Percentiles rank a stretch among this genome's conserved stretches.
phyloP scores from a whole-genome alignment of 2,888 invertebrate species.

The Tenthredo amoena region DNA sequence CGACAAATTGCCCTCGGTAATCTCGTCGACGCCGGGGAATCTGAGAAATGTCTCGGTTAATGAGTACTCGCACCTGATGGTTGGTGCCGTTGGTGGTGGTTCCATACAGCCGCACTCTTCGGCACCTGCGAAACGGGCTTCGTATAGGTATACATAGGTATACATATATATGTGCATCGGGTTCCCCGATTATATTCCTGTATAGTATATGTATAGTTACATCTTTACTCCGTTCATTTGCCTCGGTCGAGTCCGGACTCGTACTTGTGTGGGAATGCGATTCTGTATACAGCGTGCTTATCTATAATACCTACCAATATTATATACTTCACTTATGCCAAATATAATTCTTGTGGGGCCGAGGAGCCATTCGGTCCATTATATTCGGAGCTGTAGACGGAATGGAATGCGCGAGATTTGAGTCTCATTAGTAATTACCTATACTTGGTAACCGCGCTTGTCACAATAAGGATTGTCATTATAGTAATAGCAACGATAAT shows the following conservation, averaged over 20 bases:
- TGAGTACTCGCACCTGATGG: slow-evolving; percentile 3
- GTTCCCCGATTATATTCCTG: background rate
- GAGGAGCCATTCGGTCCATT: background rate
- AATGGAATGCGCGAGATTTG: background rate
- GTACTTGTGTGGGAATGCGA: background rate
- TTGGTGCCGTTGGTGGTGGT: background rate
- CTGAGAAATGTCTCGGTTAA: slow-evolving; percentile 27
- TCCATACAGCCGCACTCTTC: background rate
- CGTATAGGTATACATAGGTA: too few relatives aligned
- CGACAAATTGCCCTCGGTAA: slow-evolving; percentile 16
- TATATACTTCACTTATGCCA: background rate
- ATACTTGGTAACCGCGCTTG: background rate
- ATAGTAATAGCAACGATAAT: background rate
- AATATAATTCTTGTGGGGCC: background rate
- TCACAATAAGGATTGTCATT: background rate
- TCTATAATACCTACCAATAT: background rate
- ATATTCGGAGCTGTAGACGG: background rate
- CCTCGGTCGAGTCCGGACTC: background rate
- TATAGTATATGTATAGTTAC: background rate
- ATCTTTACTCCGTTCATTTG: background rate
- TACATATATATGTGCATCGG: background rate
- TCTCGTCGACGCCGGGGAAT: slow-evolving; percentile 20
- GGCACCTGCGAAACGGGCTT: background rate
- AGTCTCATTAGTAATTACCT: background rate
- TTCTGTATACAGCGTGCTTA: background rate